Percentiles rank a stretch among this genome's conserved stretches.
Evolutionary conservation across 2,113 vertebrate species (phyloP).

Genomic region (Oxyruncus cristatus): DNA sequence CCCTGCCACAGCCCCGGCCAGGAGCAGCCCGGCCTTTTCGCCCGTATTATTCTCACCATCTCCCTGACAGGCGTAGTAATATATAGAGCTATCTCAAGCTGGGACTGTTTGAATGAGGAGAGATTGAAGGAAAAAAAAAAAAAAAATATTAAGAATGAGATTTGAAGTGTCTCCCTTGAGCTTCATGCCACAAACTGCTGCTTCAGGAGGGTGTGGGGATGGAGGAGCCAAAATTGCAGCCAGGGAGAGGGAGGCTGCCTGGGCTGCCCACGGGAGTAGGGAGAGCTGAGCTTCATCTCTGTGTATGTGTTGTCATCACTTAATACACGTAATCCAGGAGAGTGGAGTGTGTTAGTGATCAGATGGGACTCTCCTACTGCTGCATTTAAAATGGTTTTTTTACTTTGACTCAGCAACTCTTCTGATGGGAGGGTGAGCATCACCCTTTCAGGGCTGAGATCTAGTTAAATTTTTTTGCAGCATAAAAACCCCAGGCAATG

Average conservation of each 20-base stretch:
- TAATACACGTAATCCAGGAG: not conserved
- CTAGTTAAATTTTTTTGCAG: not conserved
- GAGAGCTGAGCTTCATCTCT: not conserved
- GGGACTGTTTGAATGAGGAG: not conserved
- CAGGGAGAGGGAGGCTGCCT: not conserved
- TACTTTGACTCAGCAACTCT: not conserved
- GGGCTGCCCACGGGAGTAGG: not conserved
- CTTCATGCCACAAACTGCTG: not conserved
- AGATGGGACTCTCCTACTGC: not conserved
- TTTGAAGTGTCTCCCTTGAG: not conserved
- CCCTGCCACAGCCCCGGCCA: not conserved
- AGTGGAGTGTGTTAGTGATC: not conserved
- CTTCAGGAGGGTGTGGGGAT: not conserved
- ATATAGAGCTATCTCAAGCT: slow-evolving; percentile 14
- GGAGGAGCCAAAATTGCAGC: not conserved
- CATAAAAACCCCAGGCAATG: not conserved
- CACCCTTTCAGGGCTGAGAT: not conserved
- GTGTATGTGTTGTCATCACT: accelerated
- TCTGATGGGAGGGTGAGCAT: not conserved
- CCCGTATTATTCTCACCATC: not conserved
- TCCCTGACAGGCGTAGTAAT: slow-evolving; percentile 30
- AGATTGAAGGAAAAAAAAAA: not conserved
- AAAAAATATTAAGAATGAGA: not conserved
- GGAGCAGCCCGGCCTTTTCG: not conserved
- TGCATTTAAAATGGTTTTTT: not conserved